A percentile compares a stretch with the other conserved stretches of the same genome.
Evolutionary conservation across 1,140 invertebrate species (phyloP).

Genomic region (Pachypsylla venusta): DNA sequence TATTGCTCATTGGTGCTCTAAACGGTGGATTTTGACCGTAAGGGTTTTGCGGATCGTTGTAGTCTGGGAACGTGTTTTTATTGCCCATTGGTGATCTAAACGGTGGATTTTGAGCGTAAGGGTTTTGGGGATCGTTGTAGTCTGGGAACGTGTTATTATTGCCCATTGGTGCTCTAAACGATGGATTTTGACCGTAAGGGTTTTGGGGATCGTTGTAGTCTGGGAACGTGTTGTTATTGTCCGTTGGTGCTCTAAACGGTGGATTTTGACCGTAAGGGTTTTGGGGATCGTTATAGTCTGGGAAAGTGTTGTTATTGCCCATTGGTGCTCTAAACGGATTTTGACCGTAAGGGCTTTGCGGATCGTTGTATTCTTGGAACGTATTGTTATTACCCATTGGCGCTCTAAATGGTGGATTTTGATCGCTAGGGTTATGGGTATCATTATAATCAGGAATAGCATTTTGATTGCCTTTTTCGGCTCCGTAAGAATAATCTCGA

Average conservation of each 20-base stretch:
- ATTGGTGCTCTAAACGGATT: neutral
- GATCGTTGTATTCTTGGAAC: constrained; percentile 3
- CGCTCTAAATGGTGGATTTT: neutral
- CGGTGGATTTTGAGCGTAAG: neutral
- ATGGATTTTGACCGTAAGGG: neutral
- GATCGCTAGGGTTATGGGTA: neutral
- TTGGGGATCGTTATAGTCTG: neutral
- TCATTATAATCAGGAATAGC: neutral
- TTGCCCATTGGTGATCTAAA: neutral
- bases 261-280: neutral
- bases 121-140: neutral
- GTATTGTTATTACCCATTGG: neutral
- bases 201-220: neutral
- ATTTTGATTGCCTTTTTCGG: neutral
- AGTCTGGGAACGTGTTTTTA: neutral
- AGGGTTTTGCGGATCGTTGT: neutral
- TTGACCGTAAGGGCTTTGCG: neutral
- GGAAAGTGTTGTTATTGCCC: neutral
- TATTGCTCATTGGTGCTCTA: neutral
- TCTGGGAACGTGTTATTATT: neutral
- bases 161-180: neutral
- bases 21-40: neutral
- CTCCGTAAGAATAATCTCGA: neutral
- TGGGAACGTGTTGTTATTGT: neutral
- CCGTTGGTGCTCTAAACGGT: too few species aligned